These are phyloP conservation scores for Stenolophus ochropezus DNA, from an alignment of 2,888 invertebrate species.

Conservation along the genomic window DNA sequence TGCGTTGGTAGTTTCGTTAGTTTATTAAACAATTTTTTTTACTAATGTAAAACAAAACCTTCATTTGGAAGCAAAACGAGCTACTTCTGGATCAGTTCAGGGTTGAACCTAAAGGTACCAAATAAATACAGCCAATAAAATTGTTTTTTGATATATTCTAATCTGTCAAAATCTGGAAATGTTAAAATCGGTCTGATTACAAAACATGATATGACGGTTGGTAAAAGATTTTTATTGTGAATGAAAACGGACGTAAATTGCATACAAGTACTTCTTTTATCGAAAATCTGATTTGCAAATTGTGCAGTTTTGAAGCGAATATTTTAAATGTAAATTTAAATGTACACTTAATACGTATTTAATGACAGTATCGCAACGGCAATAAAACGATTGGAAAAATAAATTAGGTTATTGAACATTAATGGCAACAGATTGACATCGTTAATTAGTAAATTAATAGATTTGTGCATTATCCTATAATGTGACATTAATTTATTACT, in stretches of 20 bases:
- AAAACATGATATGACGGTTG: too few species aligned
- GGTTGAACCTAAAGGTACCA: too few species aligned
- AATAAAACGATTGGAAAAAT: not conserved
- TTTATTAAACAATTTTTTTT: too few species aligned
- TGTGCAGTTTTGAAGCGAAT: not conserved
- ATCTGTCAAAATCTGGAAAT: not conserved
- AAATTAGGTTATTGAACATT: not conserved
- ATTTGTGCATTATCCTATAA: not conserved
- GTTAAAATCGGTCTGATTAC: not conserved
- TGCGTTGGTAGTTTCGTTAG: too few species aligned
- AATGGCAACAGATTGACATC: not conserved
- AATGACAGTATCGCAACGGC: not conserved
- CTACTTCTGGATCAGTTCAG: too few species aligned
- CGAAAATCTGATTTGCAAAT: not conserved
- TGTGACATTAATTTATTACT: not conserved
- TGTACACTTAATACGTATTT: not conserved
- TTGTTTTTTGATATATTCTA: too few species aligned
- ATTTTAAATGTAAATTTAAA: not conserved
- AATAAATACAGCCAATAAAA: too few species aligned
- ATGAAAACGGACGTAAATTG: too few species aligned
- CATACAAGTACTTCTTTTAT: too few species aligned
- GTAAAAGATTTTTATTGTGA: too few species aligned
- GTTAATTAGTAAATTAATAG: constrained; percentile 1
- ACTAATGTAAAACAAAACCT: too few species aligned
- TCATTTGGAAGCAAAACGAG: too few species aligned